Percentiles rank a stretch among this genome's conserved stretches.
Conservation (phyloP, 2,888 invertebrate genomes). For the Adineta ricciae region DNA sequence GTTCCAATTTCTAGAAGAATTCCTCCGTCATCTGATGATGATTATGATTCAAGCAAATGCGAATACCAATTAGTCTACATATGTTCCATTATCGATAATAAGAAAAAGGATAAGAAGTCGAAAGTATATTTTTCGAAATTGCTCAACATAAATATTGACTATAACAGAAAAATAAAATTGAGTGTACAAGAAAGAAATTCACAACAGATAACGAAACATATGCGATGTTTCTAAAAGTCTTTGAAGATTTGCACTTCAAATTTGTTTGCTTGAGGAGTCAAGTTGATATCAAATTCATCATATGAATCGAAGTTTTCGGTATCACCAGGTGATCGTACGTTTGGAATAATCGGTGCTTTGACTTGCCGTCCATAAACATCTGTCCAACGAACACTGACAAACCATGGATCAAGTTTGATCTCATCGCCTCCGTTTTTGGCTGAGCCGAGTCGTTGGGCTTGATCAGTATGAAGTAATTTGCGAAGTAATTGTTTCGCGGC, state of each 20-base stretch:
- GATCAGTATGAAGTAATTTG: constrained; percentile 78
- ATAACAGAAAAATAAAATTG: not conserved
- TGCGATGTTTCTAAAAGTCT: not conserved
- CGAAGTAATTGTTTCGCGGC: constrained; percentile 69
- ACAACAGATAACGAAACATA: not conserved
- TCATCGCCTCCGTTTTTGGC: constrained; percentile 96
- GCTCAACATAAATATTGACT: not conserved
- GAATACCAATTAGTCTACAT: not conserved
- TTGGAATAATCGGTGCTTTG: constrained; percentile 80
- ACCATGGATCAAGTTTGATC: constrained; percentile 90
- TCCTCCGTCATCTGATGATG: too few species aligned
- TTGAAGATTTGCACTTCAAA: not conserved
- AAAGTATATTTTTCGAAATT: not conserved
- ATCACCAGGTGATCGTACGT: constrained; percentile 78
- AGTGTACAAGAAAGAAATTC: not conserved
- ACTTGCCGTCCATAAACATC: constrained; percentile 71
- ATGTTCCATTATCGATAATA: too few species aligned
- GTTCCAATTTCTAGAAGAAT: not conserved
- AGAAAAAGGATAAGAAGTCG: not conserved
- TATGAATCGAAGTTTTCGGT: constrained; percentile 91
- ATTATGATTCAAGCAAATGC: not conserved
- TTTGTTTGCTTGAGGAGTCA: not conserved
- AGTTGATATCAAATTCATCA: constrained; percentile 61
- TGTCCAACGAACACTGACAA: constrained; percentile 82
- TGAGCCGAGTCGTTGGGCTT: constrained; percentile 83